These are phyloP conservation scores for Lepidocolaptes lacrymiger DNA, from an alignment of 2,797 vertebrate genomes.

Conservation along the genomic window DNA sequence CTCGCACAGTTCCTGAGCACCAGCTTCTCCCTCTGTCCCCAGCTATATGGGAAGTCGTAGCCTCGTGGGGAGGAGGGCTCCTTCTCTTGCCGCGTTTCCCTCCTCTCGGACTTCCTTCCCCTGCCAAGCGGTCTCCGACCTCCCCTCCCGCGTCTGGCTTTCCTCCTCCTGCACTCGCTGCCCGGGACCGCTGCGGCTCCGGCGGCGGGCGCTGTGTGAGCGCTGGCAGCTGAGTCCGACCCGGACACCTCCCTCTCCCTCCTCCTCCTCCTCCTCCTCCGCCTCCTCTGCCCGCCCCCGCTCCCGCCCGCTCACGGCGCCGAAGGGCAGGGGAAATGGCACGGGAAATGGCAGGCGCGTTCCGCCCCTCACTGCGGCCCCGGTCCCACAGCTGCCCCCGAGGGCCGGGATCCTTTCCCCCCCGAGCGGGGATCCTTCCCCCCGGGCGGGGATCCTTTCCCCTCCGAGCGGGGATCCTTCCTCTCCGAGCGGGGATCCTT, in stretches of 20 bases:
- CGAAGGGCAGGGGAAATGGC: constrained; percentile 69
- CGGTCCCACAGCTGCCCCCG: neutral
- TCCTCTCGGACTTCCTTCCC: neutral
- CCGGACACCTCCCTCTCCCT: constrained; percentile 34
- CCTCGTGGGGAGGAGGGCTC: neutral
- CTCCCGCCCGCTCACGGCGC: constrained; percentile 22
- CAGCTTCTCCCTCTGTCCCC: constrained; percentile 20
- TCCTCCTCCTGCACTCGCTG: neutral
- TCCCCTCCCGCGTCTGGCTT: neutral
- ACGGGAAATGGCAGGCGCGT: constrained; percentile 16
- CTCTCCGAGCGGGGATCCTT: no score
- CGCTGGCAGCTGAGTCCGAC: constrained; percentile 57
- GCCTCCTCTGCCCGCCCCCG: neutral
- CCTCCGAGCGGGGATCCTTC: no score
- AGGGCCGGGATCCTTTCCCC: no score
- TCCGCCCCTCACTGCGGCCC: neutral
- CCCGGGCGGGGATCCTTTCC: no score
- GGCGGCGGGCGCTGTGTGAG: constrained; percentile 52
- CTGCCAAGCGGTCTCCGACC: neutral
- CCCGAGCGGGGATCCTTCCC: no score
- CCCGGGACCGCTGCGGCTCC: neutral
- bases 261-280: neutral
- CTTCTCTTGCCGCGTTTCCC: neutral
- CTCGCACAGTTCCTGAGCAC: constrained; percentile 20
- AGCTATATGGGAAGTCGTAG: constrained; percentile 48